A percentile compares a stretch with the other conserved stretches of the same genome.
Evolutionary conservation across 2,888 invertebrate species (phyloP).

Genomic region (Diplolepis rosae): DNA sequence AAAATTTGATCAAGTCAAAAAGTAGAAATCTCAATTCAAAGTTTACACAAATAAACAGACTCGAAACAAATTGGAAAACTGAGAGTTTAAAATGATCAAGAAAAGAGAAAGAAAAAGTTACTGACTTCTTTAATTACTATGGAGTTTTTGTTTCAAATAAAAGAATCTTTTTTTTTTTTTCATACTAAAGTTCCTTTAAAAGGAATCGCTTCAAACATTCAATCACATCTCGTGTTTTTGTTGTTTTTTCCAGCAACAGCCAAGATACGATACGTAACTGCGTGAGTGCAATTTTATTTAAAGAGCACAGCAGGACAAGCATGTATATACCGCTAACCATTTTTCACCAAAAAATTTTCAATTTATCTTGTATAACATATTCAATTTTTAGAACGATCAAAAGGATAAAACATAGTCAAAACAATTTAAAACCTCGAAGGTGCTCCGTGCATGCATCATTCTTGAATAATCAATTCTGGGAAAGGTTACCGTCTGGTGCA

Average conservation of each 20-base stretch:
- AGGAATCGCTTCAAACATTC: constrained; percentile 56
- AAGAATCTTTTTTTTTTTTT: constrained; percentile 41
- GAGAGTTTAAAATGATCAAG: constrained; percentile 36
- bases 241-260: constrained; percentile 60
- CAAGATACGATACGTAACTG: constrained; percentile 67
- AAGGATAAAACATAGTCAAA: too few species aligned
- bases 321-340: too few species aligned
- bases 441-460: too few species aligned
- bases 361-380: too few species aligned
- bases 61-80: background rate
- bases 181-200: constrained; percentile 70
- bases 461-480: too few species aligned
- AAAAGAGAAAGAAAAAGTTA: constrained; percentile 39
- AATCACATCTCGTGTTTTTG: constrained; percentile 52
- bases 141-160: background rate
- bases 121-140: constrained; percentile 43
- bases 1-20: background rate
- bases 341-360: too few species aligned
- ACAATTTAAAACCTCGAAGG: too few species aligned
- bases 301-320: too few species aligned
- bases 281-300: constrained; percentile 43
- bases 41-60: background rate
- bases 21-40: too few species aligned
- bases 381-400: too few species aligned
- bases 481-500: too few species aligned